Conservation (phyloP, 92 coral and sea anemone genomes). For the Epizoanthus fatuus region DNA sequence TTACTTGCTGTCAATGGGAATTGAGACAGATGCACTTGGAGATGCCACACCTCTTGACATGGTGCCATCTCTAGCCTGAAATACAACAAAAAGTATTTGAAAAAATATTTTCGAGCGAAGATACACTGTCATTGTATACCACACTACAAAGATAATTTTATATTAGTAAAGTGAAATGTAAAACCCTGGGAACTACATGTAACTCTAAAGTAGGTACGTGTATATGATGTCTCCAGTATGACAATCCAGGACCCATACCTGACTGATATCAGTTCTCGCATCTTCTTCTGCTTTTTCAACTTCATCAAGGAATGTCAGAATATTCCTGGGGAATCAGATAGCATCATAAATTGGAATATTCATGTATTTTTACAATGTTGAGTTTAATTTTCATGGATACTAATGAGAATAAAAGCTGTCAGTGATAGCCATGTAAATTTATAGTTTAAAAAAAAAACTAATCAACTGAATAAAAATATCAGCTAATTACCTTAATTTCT, state of each 20-base stretch:
- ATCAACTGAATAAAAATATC: not conserved
- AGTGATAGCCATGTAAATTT: not conserved
- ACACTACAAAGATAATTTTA: not conserved
- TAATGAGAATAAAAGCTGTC: not conserved
- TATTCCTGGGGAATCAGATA: slow-evolving; percentile 70
- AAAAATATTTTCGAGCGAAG: not conserved
- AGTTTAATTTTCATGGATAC: not conserved
- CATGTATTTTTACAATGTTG: too few relatives aligned
- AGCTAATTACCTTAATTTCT: slow-evolving; percentile 73
- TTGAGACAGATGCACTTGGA: slow-evolving; percentile 79
- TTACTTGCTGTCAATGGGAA: slow-evolving; percentile 81
- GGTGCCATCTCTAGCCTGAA: slow-evolving; percentile 82
- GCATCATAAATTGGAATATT: not conserved
- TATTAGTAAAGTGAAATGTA: too few relatives aligned
- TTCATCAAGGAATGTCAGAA: slow-evolving; percentile 96
- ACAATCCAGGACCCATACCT: slow-evolving; percentile 52
- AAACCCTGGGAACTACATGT: not conserved
- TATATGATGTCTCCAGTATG: not conserved
- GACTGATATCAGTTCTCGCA: slow-evolving; percentile 84
- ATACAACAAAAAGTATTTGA: not conserved
- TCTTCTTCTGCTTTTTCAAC: slow-evolving; percentile 98
- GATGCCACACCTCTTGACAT: slow-evolving; percentile 84
- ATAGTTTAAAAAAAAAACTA: too few relatives aligned
- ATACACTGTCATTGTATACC: not conserved
- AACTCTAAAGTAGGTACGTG: not conserved